A percentile compares a stretch with the other conserved stretches of the same genome.
Evolutionary conservation across 2,113 vertebrate genomes (phyloP).

Genomic region (Puma concolor): DNA sequence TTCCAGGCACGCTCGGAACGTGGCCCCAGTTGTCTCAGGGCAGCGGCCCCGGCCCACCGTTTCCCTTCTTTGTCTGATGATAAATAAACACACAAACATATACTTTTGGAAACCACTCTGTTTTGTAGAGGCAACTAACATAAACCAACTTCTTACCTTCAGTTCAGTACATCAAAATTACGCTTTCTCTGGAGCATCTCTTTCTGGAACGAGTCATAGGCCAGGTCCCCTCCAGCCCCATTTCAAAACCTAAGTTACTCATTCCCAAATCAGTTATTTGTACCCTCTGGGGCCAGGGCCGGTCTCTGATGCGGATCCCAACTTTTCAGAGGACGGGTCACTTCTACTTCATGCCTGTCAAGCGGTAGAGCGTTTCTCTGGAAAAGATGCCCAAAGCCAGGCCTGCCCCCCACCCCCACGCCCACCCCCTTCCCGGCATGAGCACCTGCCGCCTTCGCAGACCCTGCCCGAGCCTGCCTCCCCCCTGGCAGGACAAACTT

Average conservation of each 20-base stretch:
- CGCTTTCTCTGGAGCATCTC: neutral
- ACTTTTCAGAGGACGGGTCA: neutral
- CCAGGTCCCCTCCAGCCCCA: neutral
- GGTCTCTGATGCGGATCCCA: neutral
- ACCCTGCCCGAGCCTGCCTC: neutral
- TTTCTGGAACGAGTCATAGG: fast-evolving
- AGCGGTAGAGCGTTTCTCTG: neutral
- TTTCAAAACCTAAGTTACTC: fast-evolving
- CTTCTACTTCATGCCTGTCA: neutral
- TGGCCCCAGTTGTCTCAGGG: neutral
- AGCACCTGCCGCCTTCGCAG: neutral
- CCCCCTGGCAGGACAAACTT: neutral
- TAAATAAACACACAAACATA: fast-evolving
- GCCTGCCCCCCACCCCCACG: too few species aligned
- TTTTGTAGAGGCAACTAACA: neutral
- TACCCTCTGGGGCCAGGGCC: neutral
- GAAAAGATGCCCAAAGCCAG: too few species aligned
- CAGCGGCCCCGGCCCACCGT: neutral
- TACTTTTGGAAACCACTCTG: neutral
- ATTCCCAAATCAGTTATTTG: neutral
- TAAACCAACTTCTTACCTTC: neutral
- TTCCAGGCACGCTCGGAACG: neutral
- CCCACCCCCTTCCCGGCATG: too few species aligned
- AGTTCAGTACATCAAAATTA: fast-evolving
- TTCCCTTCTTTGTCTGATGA: neutral